phyloP scores from a whole-genome alignment of 2,113 vertebrate genomes.

The Hydrochoerus hydrochaeris region DNA sequence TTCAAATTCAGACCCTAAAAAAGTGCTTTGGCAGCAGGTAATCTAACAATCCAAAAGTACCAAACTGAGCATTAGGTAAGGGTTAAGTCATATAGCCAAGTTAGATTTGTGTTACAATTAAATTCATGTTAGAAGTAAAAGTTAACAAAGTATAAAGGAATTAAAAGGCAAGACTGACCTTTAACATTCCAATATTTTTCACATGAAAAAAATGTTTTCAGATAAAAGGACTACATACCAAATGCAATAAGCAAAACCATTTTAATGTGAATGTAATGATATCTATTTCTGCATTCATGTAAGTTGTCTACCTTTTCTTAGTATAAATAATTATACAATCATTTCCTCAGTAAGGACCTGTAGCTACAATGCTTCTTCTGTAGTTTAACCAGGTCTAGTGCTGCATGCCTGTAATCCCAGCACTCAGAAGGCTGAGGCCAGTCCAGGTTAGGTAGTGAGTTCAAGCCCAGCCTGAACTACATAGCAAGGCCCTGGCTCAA shows the following conservation, averaged over 20 bases:
- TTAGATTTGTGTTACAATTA: neutral
- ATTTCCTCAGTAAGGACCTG: conserved; percentile 73
- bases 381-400: neutral
- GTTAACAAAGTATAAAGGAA: conserved; percentile 37
- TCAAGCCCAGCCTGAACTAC: neutral
- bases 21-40: neutral
- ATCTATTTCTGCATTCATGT: neutral
- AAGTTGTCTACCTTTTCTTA: conserved; percentile 19
- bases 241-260: neutral
- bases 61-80: conserved; percentile 30
- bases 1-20: neutral
- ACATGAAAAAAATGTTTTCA: neutral
- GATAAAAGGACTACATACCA: neutral
- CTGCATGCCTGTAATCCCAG: neutral
- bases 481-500: neutral
- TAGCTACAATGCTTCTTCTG: conserved; percentile 65
- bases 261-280: conserved; percentile 5
- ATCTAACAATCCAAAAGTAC: neutral
- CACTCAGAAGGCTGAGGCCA: neutral
- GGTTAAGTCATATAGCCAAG: neutral
- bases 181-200: neutral
- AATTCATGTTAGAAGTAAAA: neutral
- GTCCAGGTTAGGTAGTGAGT: neutral
- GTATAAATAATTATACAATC: conserved; percentile 73
- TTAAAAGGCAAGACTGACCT: conserved; percentile 11